Conservation (phyloP, 2,113 vertebrate species). For the Paratilapia polleni region DNA sequence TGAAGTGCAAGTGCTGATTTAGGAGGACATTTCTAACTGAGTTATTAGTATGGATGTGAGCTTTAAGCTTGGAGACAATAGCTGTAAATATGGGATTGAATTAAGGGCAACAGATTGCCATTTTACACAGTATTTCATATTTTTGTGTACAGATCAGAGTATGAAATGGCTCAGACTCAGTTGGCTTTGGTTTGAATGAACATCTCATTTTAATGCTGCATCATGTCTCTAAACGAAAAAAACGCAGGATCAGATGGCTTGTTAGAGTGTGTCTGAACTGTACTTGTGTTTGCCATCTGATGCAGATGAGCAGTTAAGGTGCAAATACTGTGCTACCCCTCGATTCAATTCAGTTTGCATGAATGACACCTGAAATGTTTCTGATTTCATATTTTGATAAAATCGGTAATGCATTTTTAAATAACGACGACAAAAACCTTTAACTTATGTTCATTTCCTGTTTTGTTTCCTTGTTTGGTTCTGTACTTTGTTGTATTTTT, state of each 20-base stretch:
- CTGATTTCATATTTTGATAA: constrained; percentile 59
- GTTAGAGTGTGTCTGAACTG: constrained; percentile 49
- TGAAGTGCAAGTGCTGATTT: constrained; percentile 18
- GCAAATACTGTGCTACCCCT: constrained; percentile 47
- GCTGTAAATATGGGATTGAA: constrained; percentile 69
- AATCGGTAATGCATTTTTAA: constrained; percentile 28
- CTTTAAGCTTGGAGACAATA: constrained; percentile 65
- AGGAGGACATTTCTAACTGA: constrained; percentile 10
- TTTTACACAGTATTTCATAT: constrained; percentile 46
- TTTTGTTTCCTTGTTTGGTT: constrained; percentile 34
- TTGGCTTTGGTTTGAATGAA: constrained; percentile 19
- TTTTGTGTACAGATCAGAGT: constrained; percentile 49
- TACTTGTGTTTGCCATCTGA: constrained; percentile 42
- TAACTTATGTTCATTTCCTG: constrained; percentile 14
- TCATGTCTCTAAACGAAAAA: constrained; percentile 20
- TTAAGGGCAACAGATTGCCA: constrained; percentile 39
- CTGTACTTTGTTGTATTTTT: constrained; percentile 3
- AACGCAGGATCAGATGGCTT: constrained; percentile 14
- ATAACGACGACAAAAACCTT: constrained; percentile 17
- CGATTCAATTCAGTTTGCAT: constrained; percentile 47
- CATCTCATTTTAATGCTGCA: constrained; percentile 45
- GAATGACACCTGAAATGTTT: constrained; percentile 55
- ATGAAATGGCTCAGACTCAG: constrained; percentile 15
- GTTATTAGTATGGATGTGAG: constrained; percentile 27
- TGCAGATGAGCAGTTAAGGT: constrained; percentile 21